A percentile compares a stretch with the other conserved stretches of the same genome.
phyloP scores from a whole-genome alignment of 1,140 invertebrate species.

The Bombyx mandarina region DNA sequence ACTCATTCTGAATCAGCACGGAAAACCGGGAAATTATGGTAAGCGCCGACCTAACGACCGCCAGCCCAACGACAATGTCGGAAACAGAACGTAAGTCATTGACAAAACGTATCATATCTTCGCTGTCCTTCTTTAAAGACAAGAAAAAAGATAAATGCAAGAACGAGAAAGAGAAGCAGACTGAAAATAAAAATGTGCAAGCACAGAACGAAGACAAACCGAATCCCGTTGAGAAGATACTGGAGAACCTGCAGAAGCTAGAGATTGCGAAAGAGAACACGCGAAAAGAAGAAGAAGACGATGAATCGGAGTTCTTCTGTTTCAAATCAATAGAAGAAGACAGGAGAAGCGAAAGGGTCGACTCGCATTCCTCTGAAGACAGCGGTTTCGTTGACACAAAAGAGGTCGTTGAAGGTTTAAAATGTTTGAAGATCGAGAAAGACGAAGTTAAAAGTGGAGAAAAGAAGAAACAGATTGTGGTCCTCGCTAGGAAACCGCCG shows the following conservation, averaged over 20 bases:
- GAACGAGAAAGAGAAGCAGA: slow-evolving; percentile 1
- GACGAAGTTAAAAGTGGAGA: slow-evolving; percentile 6
- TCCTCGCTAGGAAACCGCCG: neutral
- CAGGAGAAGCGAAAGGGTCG: slow-evolving; percentile 21
- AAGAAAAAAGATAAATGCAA: slow-evolving; percentile 2
- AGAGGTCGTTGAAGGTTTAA: slow-evolving; percentile 13
- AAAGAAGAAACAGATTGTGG: slow-evolving; percentile 25
- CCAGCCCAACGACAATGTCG: slow-evolving; percentile 2
- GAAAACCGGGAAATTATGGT: slow-evolving; percentile 1
- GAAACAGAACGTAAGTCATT: slow-evolving; percentile 2
- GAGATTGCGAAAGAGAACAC: slow-evolving; percentile 1
- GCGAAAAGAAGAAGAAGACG: slow-evolving; percentile 20
- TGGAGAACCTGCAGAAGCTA: slow-evolving; percentile 2
- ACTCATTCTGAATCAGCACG: too few species aligned
- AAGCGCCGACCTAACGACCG: slow-evolving; percentile 4
- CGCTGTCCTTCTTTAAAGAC: neutral
- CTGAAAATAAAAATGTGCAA: neutral
- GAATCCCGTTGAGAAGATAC: neutral
- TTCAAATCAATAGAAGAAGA: slow-evolving; percentile 34
- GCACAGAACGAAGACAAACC: neutral
- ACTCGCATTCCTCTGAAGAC: slow-evolving; percentile 47
- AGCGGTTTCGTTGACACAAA: slow-evolving; percentile 40
- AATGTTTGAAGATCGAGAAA: slow-evolving; percentile 14
- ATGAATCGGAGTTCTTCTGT: slow-evolving; percentile 36
- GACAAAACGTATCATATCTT: slow-evolving; percentile 1